Evolutionary conservation across 2,888 invertebrate genomes (phyloP), one percentile per base, ranked within the genome.

Genomic region (Chaetogeoica ovagalla): DNA sequence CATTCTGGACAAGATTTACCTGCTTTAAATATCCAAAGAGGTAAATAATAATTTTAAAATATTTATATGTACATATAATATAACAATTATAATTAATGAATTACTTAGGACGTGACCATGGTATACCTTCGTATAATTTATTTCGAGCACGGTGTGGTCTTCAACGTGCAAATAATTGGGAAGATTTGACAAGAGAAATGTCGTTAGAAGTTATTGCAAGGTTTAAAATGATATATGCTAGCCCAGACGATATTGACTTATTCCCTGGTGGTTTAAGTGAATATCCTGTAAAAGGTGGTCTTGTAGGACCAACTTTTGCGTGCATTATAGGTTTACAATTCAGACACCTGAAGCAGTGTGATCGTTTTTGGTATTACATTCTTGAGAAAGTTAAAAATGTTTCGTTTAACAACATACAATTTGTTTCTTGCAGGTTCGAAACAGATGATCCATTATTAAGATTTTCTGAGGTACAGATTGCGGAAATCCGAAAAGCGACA

Each of bases 201-300:
- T 93, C 95, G 39, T 91, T 91, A 82, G 94, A 94, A 87, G 84
- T 85, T 23, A 86, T 86, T 48, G 84, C 83, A 13, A 88, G 91
- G 82, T 89, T 94, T 85, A 93, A 94, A 86, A 90, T 92, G 82
- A 92, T 94, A 82, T 95, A 95, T 86, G 90, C 93, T 0, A 92
- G 93, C 3, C 97, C 97, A 0, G 97, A 98, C 85, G 98, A 98
- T 86, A 95, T 98, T 81, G 96, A 98, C 86, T 89, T 98, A 4
- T 98, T 98, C 90, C 95, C 97, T 0, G 98, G 97, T 37, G 94
- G 96, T 3, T 92, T 98, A 92, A 94, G 95, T 84, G 94, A 95
- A 86, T 88, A 93, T 70, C 94, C 94, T 15, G 83, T 85, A 71
- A 0, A 88, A 96, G 97, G 97, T 9, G 97, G 95, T 9, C 87